Base-by-base conservation (phyloP, 2,797 vertebrate genomes). In the Bradypodion ventrale region DNA sequence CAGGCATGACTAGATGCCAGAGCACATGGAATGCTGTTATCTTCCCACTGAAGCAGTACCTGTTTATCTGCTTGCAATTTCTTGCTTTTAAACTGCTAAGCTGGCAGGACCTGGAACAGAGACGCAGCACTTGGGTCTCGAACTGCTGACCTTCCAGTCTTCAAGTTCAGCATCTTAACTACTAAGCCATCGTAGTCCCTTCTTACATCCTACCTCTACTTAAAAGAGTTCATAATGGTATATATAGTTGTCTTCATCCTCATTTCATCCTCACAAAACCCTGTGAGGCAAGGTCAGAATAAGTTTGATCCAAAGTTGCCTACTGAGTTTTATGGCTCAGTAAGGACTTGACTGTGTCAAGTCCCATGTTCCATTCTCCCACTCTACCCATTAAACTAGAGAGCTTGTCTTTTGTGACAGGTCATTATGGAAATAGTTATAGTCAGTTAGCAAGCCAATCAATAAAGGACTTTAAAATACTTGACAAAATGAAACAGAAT, bases 401-500 rank as follows among this genome's bases (percentile, higher is more conserved):
- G 62, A 15, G 62, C 32, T 65, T 66, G 19, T 66, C n/a, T 56
- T 74, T 74, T 9, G 72, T 49, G 15, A n/a, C 49, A 44, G 68
- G 42, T 8, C 2, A 2, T 73, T 44, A 73, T 9, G 6, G 7
- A 74, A 52, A 74, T 49, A 15, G 5, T 72, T 32, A 35, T 49
- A 16, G 16, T 59, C 32, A 59, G 35, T 10, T 4, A 86, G 87
- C 87, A 90, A 87, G 91, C 91, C 89, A 91, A 87, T 85, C 88
- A 80, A 44, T 73, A 90, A 87, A 92, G 73, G 83, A 83, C 87
- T 90, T 86, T 92, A 89, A 89, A 83, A 40, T 32, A 8, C 37
- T 44, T 77, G 25, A 7, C 35, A 62, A 16, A 15, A 52, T 19
- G 19, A 7, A 21, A 35, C n/a, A 75, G 32, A 66, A 66, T 65